Base-by-base conservation (phyloP, 2,888 invertebrate species). In the Eurois occulta region DNA sequence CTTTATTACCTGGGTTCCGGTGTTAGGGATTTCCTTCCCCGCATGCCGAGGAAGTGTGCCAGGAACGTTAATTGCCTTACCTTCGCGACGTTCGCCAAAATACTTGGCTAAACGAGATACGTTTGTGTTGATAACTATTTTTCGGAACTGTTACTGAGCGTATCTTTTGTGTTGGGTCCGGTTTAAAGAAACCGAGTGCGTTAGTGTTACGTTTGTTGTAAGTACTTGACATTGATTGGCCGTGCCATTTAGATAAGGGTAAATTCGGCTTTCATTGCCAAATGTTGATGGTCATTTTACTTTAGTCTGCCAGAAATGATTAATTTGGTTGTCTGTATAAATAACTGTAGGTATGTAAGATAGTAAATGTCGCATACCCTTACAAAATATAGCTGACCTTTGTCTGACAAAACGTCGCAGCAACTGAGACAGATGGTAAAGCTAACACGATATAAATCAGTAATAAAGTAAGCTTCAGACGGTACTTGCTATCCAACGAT, bases 31-130 rank as follows among this genome's bases (percentile, higher is more conserved):
- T 86, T 87, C 87, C 89, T 88, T 82, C 91, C 89, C 81, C 87
- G 86, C 90, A 91, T 89, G 87, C 85, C 87, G 86, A 48, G 90
- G 80, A 87, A 89, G 87, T 88, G 81, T 80, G 83, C 86, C 87
- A 86, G 88, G 89, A 89, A 91, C 87, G 91, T 90, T 94, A 94
- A 95, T 94, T 93, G 92, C 89, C 89, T 82, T 89, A 92, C 92
- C 92, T 92, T 91, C 86, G 90, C 91, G 88, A 88, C 88, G 91
- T 92, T 92, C 92, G 91, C 92, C 90, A 91, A 93, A 93, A 91
- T 91, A 93, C 92, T 94, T 88, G 80, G 83, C 75, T 91, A 93
- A 93, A 93, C 92, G 91, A 92, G 92, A 90, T 87, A 81, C 88
- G 75, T 84, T 89, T 74, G 86, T 85, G 78, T 86, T 87, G 75